Evolutionary conservation across 2,888 invertebrate species (phyloP), one percentile per base, ranked within the genome.

Genomic region (Mesochorus sp.): DNA sequence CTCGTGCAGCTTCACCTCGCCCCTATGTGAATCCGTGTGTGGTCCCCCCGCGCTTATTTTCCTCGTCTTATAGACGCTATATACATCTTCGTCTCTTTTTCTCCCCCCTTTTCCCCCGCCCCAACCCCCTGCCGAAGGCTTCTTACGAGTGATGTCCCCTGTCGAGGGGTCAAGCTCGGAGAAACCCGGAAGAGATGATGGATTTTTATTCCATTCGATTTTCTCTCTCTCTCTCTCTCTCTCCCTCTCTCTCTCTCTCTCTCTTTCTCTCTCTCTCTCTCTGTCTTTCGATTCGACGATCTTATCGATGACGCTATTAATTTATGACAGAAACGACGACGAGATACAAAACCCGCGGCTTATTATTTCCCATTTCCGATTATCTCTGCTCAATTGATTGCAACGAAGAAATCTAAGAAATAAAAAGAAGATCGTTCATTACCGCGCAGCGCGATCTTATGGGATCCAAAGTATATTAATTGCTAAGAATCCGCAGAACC

Each of bases 1-100:
- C 81, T 82, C 80, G 82, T 78, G 81, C n/a, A n/a, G 82, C 80
- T 82, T 82, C 82, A 78, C 84, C 80, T 81, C 82, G 81, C 82
- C 81, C 81, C 80, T 82, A 76, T 67, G 64, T 66, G 49, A 55
- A 67, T 62, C 55, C 77, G 73, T 80, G 82, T 81, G 81, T 80
- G 80, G 76, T 79, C 81, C 76, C 49, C 39, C 59, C 26, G 53
- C 51, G 68, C 59, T 26, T 53, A 26, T 72, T 59, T 53, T 31
- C 62, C 31, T 68, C 73, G 49, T 68, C 57, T 31, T 70, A 26
- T 49, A 37, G 67, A 49, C 55, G 28, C 26, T 37, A 39, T 64
- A 57, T 71, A 47, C 21, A 31, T 39, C 24, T 49, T n/a, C 24
- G 12, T 31, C 49, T 49, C 49, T 21, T 49, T 44, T 26, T 47